Evolutionary conservation across 2,888 invertebrate species (phyloP).

Genomic region (Stenotaenia linearis): DNA sequence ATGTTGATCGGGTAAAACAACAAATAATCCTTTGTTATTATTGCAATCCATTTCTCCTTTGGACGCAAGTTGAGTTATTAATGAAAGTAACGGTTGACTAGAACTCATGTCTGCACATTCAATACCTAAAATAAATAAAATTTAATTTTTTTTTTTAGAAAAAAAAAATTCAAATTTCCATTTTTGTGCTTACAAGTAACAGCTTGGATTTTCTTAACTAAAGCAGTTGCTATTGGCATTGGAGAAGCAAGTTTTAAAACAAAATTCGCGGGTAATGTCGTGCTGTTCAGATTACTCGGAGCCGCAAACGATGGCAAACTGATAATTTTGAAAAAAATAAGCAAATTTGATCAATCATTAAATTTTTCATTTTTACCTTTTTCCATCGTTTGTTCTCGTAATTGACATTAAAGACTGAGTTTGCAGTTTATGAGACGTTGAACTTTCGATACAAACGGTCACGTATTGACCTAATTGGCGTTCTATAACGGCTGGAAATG

Average conservation of each 20-base stretch:
- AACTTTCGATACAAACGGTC: conserved; percentile 83
- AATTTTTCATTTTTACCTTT: conserved; percentile 54
- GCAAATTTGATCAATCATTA: neutral
- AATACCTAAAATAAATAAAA: no score
- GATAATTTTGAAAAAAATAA: conserved; percentile 42
- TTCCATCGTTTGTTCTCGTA: conserved; percentile 61
- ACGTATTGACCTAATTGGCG: conserved; percentile 77
- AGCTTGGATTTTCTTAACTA: conserved; percentile 62
- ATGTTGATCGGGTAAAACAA: conserved; percentile 83
- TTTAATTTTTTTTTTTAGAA: no score
- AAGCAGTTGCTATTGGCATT: conserved; percentile 73
- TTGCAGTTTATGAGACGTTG: conserved; percentile 76
- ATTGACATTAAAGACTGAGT: conserved; percentile 49
- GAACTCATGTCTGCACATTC: conserved; percentile 55
- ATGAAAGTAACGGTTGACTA: conserved; percentile 62
- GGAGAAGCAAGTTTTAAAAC: conserved; percentile 74
- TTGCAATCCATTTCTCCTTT: conserved; percentile 66
- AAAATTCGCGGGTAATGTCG: conserved; percentile 84
- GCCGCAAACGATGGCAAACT: conserved; percentile 73
- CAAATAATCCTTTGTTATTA: conserved; percentile 73
- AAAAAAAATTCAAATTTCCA: no score
- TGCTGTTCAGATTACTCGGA: conserved; percentile 76
- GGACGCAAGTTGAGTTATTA: conserved; percentile 73
- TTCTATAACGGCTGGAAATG: conserved; percentile 53
- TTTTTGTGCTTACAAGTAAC: no score